Conservation (phyloP, 2,888 invertebrate species). For the Venusia cambrica region DNA sequence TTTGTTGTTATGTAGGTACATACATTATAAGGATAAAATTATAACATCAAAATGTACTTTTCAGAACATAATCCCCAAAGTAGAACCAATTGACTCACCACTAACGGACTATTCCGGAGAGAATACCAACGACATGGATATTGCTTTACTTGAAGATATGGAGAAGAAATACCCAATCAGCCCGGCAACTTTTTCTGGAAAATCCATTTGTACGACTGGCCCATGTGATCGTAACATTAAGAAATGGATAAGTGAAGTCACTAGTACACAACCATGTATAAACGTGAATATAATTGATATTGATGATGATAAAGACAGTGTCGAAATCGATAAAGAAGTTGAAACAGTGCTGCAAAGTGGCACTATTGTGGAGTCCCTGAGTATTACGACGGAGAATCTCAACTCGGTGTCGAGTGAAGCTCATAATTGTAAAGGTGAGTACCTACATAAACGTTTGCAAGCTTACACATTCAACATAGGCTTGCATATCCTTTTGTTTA, state of each 20-base stretch:
- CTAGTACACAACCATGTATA: conserved; percentile 68
- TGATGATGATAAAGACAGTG: conserved; percentile 60
- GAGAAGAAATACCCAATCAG: conserved; percentile 56
- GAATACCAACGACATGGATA: conserved; percentile 66
- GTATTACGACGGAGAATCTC: conserved; percentile 66
- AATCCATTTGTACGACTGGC: conserved; percentile 37
- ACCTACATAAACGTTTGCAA: no score
- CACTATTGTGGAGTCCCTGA: conserved; percentile 70
- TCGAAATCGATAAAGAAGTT: conserved; percentile 74
- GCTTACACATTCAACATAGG: no score
- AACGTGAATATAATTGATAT: conserved; percentile 40
- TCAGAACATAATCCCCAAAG: conserved; percentile 66
- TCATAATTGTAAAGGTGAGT: conserved; percentile 65
- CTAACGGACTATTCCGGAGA: conserved; percentile 67
- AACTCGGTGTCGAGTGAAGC: conserved; percentile 65
- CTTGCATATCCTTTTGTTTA: no score
- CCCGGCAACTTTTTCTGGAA: conserved; percentile 46
- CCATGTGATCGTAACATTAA: conserved; percentile 50
- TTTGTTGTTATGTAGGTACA: no score
- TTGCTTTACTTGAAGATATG: conserved; percentile 57
- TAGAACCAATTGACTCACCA: conserved; percentile 67
- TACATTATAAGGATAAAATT: no score
- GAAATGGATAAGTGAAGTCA: conserved; percentile 70
- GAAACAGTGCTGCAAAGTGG: conserved; percentile 74
- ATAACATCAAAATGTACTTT: conserved; percentile 1